phyloP scores from a whole-genome alignment of 1,140 invertebrate species.

The Leptinotarsa texana region DNA sequence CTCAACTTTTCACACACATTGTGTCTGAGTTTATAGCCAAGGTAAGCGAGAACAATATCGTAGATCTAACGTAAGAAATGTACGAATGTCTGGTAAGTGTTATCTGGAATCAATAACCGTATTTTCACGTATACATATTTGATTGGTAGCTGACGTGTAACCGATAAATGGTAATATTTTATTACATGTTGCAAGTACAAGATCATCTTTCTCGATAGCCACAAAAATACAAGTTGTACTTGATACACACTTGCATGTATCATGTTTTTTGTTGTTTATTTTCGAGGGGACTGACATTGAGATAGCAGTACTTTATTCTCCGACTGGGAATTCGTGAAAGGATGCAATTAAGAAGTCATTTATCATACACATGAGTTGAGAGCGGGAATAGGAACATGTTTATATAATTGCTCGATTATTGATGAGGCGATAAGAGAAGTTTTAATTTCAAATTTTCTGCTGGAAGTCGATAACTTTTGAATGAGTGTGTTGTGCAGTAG shows the following conservation, averaged over 20 bases:
- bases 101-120: conserved; percentile 37
- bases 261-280: conserved; percentile 25
- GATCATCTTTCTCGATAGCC: conserved; percentile 33
- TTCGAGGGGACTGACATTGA: conserved; percentile 20
- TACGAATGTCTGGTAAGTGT: background rate
- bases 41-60: background rate
- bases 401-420: background rate
- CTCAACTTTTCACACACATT: no score
- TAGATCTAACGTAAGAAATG: background rate
- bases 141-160: conserved; percentile 40
- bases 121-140: conserved; percentile 36
- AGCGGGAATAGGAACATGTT: background rate
- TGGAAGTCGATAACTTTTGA: no score
- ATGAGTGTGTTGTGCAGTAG: no score
- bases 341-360: conserved; percentile 25
- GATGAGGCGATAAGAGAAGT: conserved; percentile 3
- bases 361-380: conserved; percentile 15
- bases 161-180: conserved; percentile 41
- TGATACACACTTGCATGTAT: conserved; percentile 28
- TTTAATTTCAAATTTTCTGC: no score
- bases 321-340: conserved; percentile 6
- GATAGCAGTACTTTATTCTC: conserved; percentile 12
- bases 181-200: conserved; percentile 30
- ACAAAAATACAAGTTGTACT: conserved; percentile 25
- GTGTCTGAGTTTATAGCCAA: background rate